Evolutionary conservation across 2,113 vertebrate genomes (phyloP).

Genomic region (Serilophus lunatus): DNA sequence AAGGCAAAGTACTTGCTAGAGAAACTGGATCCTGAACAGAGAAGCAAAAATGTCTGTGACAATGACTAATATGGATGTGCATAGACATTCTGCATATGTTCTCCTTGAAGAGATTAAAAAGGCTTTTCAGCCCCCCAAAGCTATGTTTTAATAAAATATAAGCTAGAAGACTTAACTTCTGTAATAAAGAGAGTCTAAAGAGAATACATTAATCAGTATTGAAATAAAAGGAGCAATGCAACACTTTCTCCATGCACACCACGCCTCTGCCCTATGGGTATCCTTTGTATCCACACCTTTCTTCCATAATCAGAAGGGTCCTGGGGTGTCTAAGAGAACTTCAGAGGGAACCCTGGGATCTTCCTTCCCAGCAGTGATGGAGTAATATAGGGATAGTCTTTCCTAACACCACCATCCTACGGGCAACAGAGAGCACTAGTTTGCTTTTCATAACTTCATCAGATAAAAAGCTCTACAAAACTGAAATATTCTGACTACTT

Average conservation of each 20-base stretch:
- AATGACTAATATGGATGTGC: background rate
- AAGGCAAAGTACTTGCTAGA: background rate
- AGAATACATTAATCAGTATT: background rate
- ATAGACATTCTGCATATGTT: background rate
- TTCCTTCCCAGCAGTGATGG: background rate
- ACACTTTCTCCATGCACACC: background rate
- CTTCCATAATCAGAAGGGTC: background rate
- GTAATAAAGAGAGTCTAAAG: background rate
- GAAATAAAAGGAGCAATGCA: background rate
- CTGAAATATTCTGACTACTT: background rate
- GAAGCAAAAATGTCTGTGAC: background rate
- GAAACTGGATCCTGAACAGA: background rate
- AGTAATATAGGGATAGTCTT: background rate
- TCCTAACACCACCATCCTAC: background rate
- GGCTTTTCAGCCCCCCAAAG: background rate
- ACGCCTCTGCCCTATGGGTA: rapidly evolving
- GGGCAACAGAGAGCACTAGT: no score
- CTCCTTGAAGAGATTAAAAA: background rate
- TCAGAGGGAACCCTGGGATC: background rate
- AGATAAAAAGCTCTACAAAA: background rate
- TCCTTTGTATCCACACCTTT: background rate
- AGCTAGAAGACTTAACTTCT: background rate
- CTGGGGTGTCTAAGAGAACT: background rate
- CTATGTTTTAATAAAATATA: background rate
- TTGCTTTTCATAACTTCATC: background rate